Evolutionary conservation across 2,888 invertebrate genomes (phyloP), one percentile per base, ranked within the genome.

Genomic region (Rhodophaea formosa): DNA sequence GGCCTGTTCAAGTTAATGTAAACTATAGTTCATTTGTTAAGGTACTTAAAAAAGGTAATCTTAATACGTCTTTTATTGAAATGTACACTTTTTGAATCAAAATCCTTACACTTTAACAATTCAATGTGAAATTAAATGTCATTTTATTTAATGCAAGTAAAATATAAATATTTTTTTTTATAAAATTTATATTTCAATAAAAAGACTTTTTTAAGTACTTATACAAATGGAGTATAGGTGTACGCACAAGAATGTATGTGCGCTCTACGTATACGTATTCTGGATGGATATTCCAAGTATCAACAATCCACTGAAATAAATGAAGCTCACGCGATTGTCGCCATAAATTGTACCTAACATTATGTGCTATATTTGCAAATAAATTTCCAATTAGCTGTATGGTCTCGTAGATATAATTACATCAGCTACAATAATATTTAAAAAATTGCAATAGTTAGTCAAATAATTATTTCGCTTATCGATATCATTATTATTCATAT

Each of bases 341-440:
- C 66, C 64, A 64, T 67, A 61, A 59, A 56, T 49, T 45, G 67
- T 67, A 67, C 67, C 65, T 67, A 63, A 60, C 44, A 53, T 42
- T 54, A 51, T 53, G 62, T 67, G 65, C 67, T 65, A 65, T 67
- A 65, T 62, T 61, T 53, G 15, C 59, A 47, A 57, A 43, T 16
- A 30, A n/a, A 17, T 14, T 47, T 47, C 17, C 39, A 8, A 46
- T 12, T 44, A 54, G 17, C 30, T n/a, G 17, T 0, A 30, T 44
- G 29, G 32, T 44, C 29, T 32, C 15, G 8, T 17, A 12, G 39
- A 35, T 43, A 44, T 39, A 53, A 42, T 53, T n/a, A n/a, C n/a
- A 14, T 30, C 6, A 30, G 14, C 12, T 47, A 47, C 14, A 29
- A 30, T 47, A 30, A 30, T 29, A 47, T 39, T 12, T 39, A 39